Evolutionary conservation across 2,888 invertebrate genomes (phyloP).

Genomic region (Macaria liturata): DNA sequence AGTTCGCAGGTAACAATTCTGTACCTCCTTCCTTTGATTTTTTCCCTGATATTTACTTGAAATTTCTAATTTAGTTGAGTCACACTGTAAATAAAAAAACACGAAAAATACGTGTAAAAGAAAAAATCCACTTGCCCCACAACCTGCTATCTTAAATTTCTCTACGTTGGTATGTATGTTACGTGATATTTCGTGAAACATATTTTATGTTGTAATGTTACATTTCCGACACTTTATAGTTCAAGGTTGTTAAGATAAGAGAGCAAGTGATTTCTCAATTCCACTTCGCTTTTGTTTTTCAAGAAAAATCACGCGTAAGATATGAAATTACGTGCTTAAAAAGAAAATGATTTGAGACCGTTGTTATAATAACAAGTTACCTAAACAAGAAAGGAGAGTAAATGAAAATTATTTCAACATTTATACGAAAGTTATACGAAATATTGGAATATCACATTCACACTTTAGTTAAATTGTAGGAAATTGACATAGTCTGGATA

Average conservation of each 20-base stretch:
- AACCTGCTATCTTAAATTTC: slow-evolving; percentile 3
- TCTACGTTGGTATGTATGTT: slow-evolving; percentile 1
- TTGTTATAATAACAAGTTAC: no score
- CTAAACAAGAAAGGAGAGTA: no score
- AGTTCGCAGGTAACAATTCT: no score
- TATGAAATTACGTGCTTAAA: not conserved
- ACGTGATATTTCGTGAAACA: slow-evolving; percentile 6
- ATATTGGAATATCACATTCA: slow-evolving; percentile 13
- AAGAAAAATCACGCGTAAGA: slow-evolving; percentile 8
- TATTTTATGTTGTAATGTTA: slow-evolving; percentile 1
- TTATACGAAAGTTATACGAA: no score
- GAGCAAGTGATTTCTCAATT: slow-evolving; percentile 5
- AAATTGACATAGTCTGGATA: slow-evolving; percentile 35
- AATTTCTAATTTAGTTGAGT: no score
- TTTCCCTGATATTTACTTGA: no score
- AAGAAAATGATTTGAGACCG: not conserved
- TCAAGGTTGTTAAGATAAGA: slow-evolving; percentile 1
- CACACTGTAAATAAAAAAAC: no score
- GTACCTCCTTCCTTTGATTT: no score
- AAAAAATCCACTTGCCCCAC: not conserved
- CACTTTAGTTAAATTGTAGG: slow-evolving; percentile 25
- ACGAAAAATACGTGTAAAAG: no score
- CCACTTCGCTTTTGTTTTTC: not conserved
- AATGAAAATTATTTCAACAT: no score
- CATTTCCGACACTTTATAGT: not conserved